Percentiles rank a stretch among this genome's conserved stretches.
Conservation (phyloP, 2,797 vertebrate genomes). For the Hydrolagus colliei region DNA sequence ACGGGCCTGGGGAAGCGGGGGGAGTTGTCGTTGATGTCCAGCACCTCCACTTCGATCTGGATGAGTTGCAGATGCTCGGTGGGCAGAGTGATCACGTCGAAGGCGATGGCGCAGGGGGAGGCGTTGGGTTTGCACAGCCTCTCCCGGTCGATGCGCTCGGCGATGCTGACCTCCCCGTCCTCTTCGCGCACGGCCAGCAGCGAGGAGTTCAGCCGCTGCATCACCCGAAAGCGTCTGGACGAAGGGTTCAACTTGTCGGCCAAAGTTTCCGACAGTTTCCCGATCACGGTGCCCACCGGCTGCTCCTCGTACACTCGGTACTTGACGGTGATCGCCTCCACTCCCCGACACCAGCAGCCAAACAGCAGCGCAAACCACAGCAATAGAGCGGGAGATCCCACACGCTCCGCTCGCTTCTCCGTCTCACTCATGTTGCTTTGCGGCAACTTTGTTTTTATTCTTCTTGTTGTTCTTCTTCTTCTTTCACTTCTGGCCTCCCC, state of each 20-base stretch:
- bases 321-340: constrained; percentile 72
- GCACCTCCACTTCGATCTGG: constrained; percentile 86
- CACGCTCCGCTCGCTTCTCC: neutral
- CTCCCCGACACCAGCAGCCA: constrained; percentile 43
- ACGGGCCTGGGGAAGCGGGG: constrained; percentile 83
- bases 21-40: constrained; percentile 95
- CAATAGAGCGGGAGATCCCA: neutral
- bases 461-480: neutral
- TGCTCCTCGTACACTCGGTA: constrained; percentile 96
- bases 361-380: constrained; percentile 42
- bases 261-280: constrained; percentile 79
- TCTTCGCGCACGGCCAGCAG: constrained; percentile 79
- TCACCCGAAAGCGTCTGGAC: constrained; percentile 79
- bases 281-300: constrained; percentile 80
- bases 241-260: constrained; percentile 69
- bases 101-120: constrained; percentile 93
- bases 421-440: no score
- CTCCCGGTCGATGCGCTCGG: constrained; percentile 84
- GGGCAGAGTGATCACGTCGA: constrained; percentile 90
- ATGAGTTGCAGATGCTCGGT: constrained; percentile 90
- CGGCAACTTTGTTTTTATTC: no score
- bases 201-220: constrained; percentile 76
- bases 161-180: constrained; percentile 86
- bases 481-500: neutral
- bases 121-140: constrained; percentile 87